Evolutionary conservation across 53 echinoderm and acorn worm species (phyloP).

Genomic region (Astropecten irregularis): DNA sequence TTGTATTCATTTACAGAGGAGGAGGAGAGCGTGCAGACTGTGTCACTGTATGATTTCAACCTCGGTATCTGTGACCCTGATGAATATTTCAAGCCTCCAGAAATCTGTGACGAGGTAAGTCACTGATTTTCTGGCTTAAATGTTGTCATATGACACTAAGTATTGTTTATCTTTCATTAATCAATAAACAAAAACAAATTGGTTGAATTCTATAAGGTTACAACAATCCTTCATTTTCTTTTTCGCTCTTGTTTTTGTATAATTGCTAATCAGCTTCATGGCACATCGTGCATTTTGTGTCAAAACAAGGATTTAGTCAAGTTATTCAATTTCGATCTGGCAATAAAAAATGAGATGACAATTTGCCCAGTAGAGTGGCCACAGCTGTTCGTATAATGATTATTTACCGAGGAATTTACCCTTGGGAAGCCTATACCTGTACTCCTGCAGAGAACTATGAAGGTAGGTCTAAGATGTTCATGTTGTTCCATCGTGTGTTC

Average conservation of each 20-base stretch:
- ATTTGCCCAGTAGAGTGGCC: too few relatives aligned
- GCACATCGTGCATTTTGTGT: neutral
- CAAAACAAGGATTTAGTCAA: neutral
- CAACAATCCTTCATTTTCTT: neutral
- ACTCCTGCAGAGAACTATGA: too few relatives aligned
- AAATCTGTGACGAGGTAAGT: neutral
- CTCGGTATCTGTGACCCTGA: slow-evolving; percentile 26
- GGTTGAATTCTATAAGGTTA: neutral
- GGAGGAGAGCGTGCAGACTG: neutral
- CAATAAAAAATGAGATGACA: too few relatives aligned
- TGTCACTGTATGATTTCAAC: neutral
- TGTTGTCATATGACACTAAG: too few relatives aligned
- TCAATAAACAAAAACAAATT: neutral
- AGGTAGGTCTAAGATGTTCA: too few relatives aligned
- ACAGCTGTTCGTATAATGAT: too few relatives aligned
- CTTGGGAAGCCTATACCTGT: too few relatives aligned
- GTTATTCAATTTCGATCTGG: too few relatives aligned
- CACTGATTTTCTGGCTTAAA: too few relatives aligned
- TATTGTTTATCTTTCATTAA: too few relatives aligned
- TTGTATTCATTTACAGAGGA: neutral
- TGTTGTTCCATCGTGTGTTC: too few relatives aligned
- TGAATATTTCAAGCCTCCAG: slow-evolving; percentile 10
- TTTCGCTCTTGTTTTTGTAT: neutral
- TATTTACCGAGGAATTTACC: too few relatives aligned
- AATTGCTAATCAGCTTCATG: neutral